Percentiles rank a stretch among this genome's conserved stretches.
Evolutionary conservation across 2,888 invertebrate species (phyloP).

Genomic region (Pyrrhosoma nymphula): DNA sequence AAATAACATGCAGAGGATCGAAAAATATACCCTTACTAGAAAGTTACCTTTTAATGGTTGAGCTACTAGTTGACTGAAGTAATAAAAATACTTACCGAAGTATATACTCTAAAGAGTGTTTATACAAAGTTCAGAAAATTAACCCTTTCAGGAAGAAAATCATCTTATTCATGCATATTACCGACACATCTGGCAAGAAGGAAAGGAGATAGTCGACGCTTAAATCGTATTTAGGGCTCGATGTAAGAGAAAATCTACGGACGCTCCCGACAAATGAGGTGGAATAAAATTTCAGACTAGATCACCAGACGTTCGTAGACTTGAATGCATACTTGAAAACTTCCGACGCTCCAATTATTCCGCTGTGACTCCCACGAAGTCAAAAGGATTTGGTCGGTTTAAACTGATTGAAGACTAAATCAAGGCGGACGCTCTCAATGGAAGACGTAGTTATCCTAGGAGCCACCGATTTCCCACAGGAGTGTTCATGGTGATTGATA

Average conservation of each 20-base stretch:
- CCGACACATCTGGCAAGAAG: too few species aligned
- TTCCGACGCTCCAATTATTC: not conserved
- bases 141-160: too few species aligned
- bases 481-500: not conserved
- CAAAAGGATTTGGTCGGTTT: not conserved
- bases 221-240: not conserved
- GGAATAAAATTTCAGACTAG: not conserved
- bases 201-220: too few species aligned
- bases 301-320: not conserved
- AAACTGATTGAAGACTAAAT: not conserved
- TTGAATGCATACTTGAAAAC: not conserved
- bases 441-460: not conserved
- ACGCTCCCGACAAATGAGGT: not conserved
- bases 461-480: not conserved
- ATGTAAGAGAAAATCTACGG: not conserved
- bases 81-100: too few species aligned
- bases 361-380: not conserved
- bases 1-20: too few species aligned
- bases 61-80: too few species aligned
- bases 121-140: too few species aligned
- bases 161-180: too few species aligned
- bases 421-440: not conserved
- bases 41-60: too few species aligned
- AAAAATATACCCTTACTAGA: too few species aligned
- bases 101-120: too few species aligned